Evolutionary conservation across 2,113 vertebrate genomes (phyloP), one percentile per base, ranked within the genome.

Genomic region (Pardalotus punctatus): DNA sequence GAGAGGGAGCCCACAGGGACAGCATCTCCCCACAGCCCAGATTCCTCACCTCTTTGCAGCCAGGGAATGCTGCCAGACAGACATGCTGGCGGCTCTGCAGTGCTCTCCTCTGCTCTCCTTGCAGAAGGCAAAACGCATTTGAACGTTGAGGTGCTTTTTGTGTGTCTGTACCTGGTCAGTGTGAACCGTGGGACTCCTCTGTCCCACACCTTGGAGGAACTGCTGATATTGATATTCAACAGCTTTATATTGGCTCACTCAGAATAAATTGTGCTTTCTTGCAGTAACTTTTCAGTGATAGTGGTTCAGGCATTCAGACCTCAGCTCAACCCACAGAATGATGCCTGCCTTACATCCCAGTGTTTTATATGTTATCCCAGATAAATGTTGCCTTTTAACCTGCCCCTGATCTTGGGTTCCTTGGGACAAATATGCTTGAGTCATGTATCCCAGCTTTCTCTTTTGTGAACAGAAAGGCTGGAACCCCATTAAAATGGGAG

Each of bases 131-230:
- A 72, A 60, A 51, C 40, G 22, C 12, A 40, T 61, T 88, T 48
- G 27, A 69, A 21, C 33, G 11, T 12, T 22, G 71, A 86, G 24
- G 10, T 33, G n/a, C 7, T 72, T 79, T 64, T 19, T 20, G n/a
- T n/a, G 22, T 35, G 27, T 29, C 56, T 50, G 28, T 33, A 13
- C 15, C 4, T 5, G 19, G 5, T 23, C 47, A 28, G 23, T 3
- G 3, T 56, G 66, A 3, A 2, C 6, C 0, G 1, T 1, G 2
- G 24, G 4, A 7, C 18, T 47, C 36, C n/a, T 45, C 47, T 40
- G 62, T 36, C 31, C 31, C 3, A 27, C 38, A 10, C 9, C 25
- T n/a, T 29, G 24, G 56, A 82, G 66, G 40, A 67, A n/a, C 22
- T 1, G 1, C n/a, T 50, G 28, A 40, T 73, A n/a, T n/a, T n/a